These are phyloP conservation scores for Colletes latitarsis DNA, from an alignment of 1,140 invertebrate species.

Conservation along the genomic window DNA sequence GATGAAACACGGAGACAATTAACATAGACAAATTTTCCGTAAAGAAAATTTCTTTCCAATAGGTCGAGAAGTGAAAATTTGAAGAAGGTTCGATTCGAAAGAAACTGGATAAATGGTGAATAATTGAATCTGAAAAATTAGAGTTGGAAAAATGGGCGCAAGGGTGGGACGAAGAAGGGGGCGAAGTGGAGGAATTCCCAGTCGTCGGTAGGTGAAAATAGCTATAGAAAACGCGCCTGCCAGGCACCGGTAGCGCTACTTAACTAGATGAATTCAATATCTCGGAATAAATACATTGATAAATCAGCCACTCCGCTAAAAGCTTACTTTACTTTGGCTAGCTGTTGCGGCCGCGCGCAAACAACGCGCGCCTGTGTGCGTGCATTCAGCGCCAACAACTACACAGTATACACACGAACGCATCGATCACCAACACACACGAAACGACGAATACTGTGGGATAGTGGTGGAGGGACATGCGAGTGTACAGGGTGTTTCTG, in stretches of 20 bases:
- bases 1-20: too few species aligned
- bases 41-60: too few species aligned
- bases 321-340: slow-evolving; percentile 80
- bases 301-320: slow-evolving; percentile 81
- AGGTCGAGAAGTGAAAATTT: too few species aligned
- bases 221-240: slow-evolving; percentile 58
- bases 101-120: too few species aligned
- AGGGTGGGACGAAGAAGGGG: too few species aligned
- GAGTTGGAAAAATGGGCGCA: too few species aligned
- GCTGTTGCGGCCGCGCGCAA: slow-evolving; percentile 77
- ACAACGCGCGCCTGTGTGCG: slow-evolving; percentile 68
- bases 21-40: too few species aligned
- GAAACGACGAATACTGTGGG: slow-evolving; percentile 1
- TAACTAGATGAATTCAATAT: slow-evolving; percentile 82
- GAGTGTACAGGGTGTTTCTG: slow-evolving; percentile 18
- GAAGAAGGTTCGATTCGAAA: too few species aligned
- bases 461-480: neutral
- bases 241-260: slow-evolving; percentile 71
- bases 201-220: slow-evolving; percentile 22
- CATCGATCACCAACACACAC: slow-evolving; percentile 10
- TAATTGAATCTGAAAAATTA: too few species aligned
- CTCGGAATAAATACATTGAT: slow-evolving; percentile 82
- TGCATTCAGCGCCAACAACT: slow-evolving; percentile 19
- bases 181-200: too few species aligned
- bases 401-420: neutral